Conservation (phyloP, 2,113 vertebrate species). For the Rhodinocichla rosea region DNA sequence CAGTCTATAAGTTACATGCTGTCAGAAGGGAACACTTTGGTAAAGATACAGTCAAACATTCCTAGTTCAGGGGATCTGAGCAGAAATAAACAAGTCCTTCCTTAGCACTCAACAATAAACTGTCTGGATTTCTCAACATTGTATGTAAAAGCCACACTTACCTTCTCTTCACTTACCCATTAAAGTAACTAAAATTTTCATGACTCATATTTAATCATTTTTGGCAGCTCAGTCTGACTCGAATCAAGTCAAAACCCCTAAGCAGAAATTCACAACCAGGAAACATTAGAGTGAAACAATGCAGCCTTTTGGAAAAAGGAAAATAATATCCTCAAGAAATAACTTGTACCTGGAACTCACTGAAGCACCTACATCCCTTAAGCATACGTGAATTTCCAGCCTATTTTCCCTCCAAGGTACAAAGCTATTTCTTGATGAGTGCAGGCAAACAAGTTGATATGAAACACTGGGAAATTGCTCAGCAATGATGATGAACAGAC, state of each 20-base stretch:
- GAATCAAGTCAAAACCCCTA: neutral
- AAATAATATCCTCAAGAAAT: neutral
- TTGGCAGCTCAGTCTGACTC: neutral
- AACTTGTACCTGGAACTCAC: neutral
- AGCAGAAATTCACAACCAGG: neutral
- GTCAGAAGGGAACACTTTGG: neutral
- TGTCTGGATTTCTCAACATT: neutral
- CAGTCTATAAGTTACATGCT: neutral
- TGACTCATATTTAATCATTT: neutral
- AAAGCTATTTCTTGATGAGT: neutral
- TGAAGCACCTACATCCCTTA: neutral
- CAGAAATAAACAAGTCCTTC: neutral
- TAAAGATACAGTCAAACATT: neutral
- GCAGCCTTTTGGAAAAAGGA: neutral
- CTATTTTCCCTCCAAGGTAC: neutral
- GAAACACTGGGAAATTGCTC: neutral
- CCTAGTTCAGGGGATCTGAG: neutral
- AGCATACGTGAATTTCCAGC: accelerated
- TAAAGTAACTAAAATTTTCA: neutral
- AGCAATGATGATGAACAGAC: accelerated
- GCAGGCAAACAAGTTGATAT: neutral
- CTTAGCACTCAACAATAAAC: neutral
- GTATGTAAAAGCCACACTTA: neutral
- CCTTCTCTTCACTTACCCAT: neutral
- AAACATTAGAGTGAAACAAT: neutral